Evolutionary conservation across 1,140 invertebrate genomes (phyloP).

Genomic region (Leptinotarsa defecta): DNA sequence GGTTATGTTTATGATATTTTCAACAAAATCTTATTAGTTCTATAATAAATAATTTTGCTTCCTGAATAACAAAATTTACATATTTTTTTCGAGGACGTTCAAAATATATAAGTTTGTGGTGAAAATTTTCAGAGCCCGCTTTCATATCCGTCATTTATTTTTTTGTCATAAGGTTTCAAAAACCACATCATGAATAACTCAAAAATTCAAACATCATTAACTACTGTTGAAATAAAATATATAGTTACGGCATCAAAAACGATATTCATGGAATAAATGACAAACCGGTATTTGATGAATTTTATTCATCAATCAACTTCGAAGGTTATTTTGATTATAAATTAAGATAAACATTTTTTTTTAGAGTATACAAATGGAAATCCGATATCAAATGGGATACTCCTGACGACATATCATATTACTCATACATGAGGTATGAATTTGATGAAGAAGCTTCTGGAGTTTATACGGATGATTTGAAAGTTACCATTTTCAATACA

Average conservation of each 20-base stretch:
- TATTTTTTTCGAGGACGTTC: too few species aligned
- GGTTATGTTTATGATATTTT: too few species aligned
- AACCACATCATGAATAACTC: too few species aligned
- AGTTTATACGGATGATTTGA: slow-evolving; percentile 53
- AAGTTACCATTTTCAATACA: slow-evolving; percentile 54
- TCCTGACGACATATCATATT: slow-evolving; percentile 52
- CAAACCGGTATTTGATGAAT: neutral
- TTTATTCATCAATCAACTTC: neutral
- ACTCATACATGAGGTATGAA: slow-evolving; percentile 52
- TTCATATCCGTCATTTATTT: too few species aligned
- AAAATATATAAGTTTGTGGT: too few species aligned
- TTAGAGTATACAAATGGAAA: slow-evolving; percentile 42
- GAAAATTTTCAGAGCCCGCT: too few species aligned
- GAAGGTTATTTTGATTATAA: too few species aligned
- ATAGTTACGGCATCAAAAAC: neutral
- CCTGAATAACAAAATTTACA: too few species aligned
- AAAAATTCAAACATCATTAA: too few species aligned
- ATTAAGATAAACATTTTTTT: slow-evolving; percentile 14
- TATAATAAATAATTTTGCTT: too few species aligned
- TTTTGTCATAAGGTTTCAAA: too few species aligned
- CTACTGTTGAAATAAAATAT: neutral
- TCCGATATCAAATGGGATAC: slow-evolving; percentile 42
- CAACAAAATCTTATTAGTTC: too few species aligned
- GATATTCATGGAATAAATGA: neutral
- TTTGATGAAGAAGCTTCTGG: slow-evolving; percentile 53